These are phyloP conservation scores for Atrina japonica DNA, from an alignment of 2,888 invertebrate species.

Conservation along the genomic window DNA sequence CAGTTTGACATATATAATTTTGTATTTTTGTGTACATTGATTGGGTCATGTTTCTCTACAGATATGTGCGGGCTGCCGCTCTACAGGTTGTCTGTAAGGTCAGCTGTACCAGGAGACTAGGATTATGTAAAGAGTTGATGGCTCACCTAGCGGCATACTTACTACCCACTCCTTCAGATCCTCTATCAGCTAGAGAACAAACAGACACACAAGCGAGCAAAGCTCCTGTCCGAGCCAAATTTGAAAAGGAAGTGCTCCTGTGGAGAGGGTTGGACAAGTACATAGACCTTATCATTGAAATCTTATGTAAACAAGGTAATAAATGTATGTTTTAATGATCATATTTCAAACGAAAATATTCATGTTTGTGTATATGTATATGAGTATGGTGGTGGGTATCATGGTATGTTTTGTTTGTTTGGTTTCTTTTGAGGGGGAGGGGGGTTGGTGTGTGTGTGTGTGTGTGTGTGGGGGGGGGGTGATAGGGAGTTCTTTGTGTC, in stretches of 20 bases:
- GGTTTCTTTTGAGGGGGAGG: too few relatives aligned
- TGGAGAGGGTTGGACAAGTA: constrained; percentile 63
- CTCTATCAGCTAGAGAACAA: constrained; percentile 10
- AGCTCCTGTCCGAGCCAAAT: constrained; percentile 34
- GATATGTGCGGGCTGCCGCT: constrained; percentile 59
- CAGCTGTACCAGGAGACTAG: constrained; percentile 52
- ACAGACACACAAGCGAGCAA: constrained; percentile 12
- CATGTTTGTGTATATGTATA: too few relatives aligned
- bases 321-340: neutral
- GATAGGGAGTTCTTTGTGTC: too few relatives aligned
- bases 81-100: constrained; percentile 49
- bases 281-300: constrained; percentile 51
- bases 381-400: too few relatives aligned
- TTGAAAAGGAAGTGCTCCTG: constrained; percentile 55
- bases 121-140: constrained; percentile 62
- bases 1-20: too few relatives aligned
- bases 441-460: too few relatives aligned
- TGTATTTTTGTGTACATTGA: too few relatives aligned
- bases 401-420: too few relatives aligned
- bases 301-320: constrained; percentile 62
- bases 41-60: constrained; percentile 33
- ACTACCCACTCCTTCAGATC: constrained; percentile 43
- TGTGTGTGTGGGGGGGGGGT: too few relatives aligned
- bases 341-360: too few relatives aligned
- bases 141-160: constrained; percentile 54